These are phyloP conservation scores for Neopelma chrysocephalum DNA, from an alignment of 2,797 vertebrate species.

Conservation along the genomic window DNA sequence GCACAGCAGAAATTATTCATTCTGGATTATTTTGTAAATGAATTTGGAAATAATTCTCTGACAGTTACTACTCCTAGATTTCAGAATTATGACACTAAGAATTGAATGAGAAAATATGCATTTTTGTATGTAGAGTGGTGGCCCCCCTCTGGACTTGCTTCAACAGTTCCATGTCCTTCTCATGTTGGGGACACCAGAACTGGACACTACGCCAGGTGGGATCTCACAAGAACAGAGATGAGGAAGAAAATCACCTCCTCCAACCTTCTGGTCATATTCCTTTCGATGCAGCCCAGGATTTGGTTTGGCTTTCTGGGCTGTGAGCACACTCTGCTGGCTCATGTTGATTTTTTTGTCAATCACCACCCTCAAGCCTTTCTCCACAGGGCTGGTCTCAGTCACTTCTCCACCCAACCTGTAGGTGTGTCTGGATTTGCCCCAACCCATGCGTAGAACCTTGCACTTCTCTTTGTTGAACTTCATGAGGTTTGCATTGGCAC, in stretches of 20 bases:
- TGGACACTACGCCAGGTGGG: background rate
- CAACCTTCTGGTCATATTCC: fast-evolving
- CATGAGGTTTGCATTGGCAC: background rate
- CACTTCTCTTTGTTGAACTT: background rate
- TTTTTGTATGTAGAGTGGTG: background rate
- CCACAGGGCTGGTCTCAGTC: background rate
- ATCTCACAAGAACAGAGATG: background rate
- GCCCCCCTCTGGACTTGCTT: background rate
- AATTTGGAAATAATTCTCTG: background rate
- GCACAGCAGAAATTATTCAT: background rate
- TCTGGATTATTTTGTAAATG: background rate
- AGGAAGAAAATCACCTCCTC: background rate
- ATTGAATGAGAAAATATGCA: background rate
- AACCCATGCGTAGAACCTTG: too few species aligned
- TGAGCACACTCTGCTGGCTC: fast-evolving
- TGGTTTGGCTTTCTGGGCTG: background rate
- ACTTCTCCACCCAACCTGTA: background rate
- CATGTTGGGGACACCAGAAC: background rate
- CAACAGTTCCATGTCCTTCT: background rate
- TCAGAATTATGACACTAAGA: background rate
- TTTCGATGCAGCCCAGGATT: background rate
- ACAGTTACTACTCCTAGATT: background rate
- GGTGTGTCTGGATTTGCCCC: background rate
- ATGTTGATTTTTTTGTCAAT: background rate
- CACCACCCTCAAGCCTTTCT: background rate